Conservation (phyloP, 2,888 invertebrate species). For the Dasysyrphus tricinctus region DNA sequence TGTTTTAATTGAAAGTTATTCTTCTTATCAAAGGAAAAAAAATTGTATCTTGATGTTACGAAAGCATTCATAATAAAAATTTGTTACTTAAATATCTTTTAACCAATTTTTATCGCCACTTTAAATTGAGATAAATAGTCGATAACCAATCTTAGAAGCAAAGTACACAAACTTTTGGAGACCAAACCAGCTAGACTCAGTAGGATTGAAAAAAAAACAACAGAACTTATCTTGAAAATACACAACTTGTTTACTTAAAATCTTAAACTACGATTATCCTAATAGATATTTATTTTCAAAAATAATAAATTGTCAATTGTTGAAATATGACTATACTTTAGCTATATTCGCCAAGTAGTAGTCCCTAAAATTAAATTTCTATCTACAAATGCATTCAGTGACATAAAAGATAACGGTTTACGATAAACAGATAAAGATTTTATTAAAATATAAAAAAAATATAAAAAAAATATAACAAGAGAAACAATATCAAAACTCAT, state of each 20-base stretch:
- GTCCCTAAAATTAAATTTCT: constrained; percentile 38
- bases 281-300: constrained; percentile 43
- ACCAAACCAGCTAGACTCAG: constrained; percentile 5
- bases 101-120: constrained; percentile 56
- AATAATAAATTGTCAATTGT: constrained; percentile 41
- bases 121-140: constrained; percentile 61
- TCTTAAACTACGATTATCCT: constrained; percentile 49
- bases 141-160: constrained; percentile 57
- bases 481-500: constrained; percentile 1
- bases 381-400: constrained; percentile 22
- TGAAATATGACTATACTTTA: background rate
- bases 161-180: constrained; percentile 49
- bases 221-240: constrained; percentile 50
- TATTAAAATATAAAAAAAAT: too few species aligned
- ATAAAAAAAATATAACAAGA: constrained; percentile 19
- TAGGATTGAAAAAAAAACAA: constrained; percentile 5
- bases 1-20: background rate
- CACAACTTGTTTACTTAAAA: constrained; percentile 55
- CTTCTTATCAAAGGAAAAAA: constrained; percentile 47
- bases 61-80: constrained; percentile 30
- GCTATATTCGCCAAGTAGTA: background rate
- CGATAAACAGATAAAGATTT: constrained; percentile 64
- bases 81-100: constrained; percentile 42
- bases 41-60: constrained; percentile 63
- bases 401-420: constrained; percentile 59